Evolutionary conservation across 1,140 invertebrate genomes (phyloP), one percentile per base, ranked within the genome.

Genomic region (Bombus huntii): DNA sequence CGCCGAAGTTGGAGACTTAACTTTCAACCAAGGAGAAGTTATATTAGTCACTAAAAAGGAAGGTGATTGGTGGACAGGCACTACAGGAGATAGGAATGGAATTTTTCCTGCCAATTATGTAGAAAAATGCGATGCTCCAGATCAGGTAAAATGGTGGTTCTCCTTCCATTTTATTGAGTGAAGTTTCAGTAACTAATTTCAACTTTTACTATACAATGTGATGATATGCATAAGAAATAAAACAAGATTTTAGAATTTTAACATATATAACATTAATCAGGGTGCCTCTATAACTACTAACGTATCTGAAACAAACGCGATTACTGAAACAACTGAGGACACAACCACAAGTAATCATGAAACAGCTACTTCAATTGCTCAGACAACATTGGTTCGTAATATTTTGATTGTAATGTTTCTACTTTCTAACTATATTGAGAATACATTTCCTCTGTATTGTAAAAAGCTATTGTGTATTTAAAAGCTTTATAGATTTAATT

Each of bases 61-160:
- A 88, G 99, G 98, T 12, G 99, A 99, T 93, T 99, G 99, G 99
- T 99, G 99, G 99, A 99, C 98, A 18, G 99, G 99, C 62, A 96
- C 96, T 75, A 97, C 99, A 89, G 98, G 97, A 66, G 97, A 97
- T 65, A 97, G 97, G 87, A 96, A 96, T 25, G 99, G 99, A 37
- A 99, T 99, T 87, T 99, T 99, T 95, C 99, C 99, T 1, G 98
- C 97, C 1, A 99, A 99, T 96, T 99, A 98, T 94, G 98, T 99
- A 34, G 96, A 97, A 90, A 96, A 96, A 89, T 95, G 95, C 47
- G 96, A 96, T 34, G 85, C 90, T 68, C 91, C 94, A 31, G 91
- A 59, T 91, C 93, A 95, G 92, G 95, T 96, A 90, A 34, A 22
- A 57, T 39, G 10, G 68, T 6, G 3, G 22, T 10, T 37, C 0